Percentiles rank a stretch among this genome's conserved stretches.
Evolutionary conservation across 92 coral and sea anemone genomes (phyloP).

Genomic region (Epizoanthus stellaris): DNA sequence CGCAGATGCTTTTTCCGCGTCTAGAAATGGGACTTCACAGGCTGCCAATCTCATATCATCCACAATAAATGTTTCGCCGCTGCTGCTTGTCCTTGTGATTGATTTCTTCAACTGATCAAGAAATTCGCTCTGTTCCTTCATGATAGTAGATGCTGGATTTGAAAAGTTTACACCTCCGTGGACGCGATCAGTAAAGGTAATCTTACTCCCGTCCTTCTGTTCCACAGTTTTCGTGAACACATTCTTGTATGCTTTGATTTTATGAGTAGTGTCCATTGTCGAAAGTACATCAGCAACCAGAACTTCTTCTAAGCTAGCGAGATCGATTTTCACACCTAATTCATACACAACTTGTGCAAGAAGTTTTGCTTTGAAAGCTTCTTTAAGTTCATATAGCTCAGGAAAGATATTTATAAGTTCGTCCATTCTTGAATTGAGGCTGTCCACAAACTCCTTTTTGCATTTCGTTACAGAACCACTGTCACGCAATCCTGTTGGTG

Average conservation of each 20-base stretch:
- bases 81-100: not conserved
- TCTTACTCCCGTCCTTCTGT: not conserved
- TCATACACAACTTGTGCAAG: not conserved
- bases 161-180: not conserved
- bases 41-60: not conserved
- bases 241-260: not conserved
- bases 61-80: not conserved
- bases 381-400: not conserved
- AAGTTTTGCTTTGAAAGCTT: not conserved
- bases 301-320: not conserved
- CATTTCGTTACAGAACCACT: not conserved
- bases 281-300: not conserved
- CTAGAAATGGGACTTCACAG: not conserved
- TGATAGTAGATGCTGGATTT: not conserved
- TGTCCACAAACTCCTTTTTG: not conserved
- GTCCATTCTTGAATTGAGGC: not conserved
- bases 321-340: not conserved
- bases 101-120: not conserved
- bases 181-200: not conserved
- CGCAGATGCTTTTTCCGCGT: not conserved
- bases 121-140: not conserved
- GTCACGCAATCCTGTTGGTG: not conserved
- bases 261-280: not conserved
- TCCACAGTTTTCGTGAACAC: not conserved
- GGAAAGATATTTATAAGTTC: not conserved